These are phyloP conservation scores for Parauchenoglanis punctatus DNA, from an alignment of 2,797 vertebrate species.

Conservation along the genomic window DNA sequence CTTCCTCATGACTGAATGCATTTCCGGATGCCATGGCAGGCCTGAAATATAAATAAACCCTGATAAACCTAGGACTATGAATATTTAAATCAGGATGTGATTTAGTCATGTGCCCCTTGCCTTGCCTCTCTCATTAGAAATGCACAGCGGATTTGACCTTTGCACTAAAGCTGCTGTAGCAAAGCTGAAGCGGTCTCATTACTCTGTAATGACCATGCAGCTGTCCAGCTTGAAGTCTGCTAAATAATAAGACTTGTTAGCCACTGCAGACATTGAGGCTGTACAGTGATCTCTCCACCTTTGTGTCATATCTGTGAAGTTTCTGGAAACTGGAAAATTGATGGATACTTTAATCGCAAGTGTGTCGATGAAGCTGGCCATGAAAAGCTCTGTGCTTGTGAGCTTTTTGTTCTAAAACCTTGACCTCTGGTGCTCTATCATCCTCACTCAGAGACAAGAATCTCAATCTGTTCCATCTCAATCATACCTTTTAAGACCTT, in stretches of 20 bases:
- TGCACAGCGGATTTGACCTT: slow-evolving; percentile 6
- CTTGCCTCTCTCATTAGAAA: not conserved
- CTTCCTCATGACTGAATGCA: not conserved
- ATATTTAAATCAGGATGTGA: not conserved
- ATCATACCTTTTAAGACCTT: not conserved
- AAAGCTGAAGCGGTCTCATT: not conserved
- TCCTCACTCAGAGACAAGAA: not conserved
- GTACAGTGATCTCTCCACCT: too few relatives aligned
- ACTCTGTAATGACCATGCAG: not conserved
- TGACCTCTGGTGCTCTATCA: not conserved
- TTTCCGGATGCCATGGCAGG: not conserved
- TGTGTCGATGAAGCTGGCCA: not conserved
- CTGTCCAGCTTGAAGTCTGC: not conserved
- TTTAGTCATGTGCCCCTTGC: not conserved
- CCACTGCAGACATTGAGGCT: not conserved
- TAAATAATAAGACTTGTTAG: not conserved
- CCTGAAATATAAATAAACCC: not conserved
- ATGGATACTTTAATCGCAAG: not conserved
- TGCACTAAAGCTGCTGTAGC: not conserved
- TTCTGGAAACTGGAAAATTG: not conserved
- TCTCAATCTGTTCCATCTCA: not conserved
- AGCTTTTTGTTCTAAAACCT: not conserved
- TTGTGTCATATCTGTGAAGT: not conserved
- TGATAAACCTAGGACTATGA: not conserved
- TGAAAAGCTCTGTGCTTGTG: not conserved